Percentiles rank a stretch among this genome's conserved stretches.
phyloP scores from a whole-genome alignment of 2,113 vertebrate species.

The Eretmochelys imbricata region DNA sequence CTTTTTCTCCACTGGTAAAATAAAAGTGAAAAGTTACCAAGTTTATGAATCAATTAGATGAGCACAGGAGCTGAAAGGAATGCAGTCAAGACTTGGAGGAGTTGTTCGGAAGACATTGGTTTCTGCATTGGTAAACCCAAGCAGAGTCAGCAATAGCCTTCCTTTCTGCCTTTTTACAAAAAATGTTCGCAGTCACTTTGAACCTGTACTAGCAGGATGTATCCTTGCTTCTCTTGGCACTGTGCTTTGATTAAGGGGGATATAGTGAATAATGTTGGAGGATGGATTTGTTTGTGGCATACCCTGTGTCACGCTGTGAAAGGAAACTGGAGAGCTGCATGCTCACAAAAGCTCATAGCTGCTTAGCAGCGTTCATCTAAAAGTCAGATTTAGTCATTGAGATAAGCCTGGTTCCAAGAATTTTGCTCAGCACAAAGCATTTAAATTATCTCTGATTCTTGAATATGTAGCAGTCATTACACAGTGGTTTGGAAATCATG shows the following conservation, averaged over 20 bases:
- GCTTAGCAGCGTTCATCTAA: not conserved
- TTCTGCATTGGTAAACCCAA: not conserved
- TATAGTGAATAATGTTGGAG: not conserved
- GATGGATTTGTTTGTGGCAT: not conserved
- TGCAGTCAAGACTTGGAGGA: not conserved
- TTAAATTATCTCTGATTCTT: not conserved
- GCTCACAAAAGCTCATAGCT: not conserved
- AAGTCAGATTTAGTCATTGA: not conserved
- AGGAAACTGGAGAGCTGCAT: not conserved
- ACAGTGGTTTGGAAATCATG: not conserved
- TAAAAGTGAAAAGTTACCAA: not conserved
- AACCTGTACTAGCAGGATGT: not conserved
- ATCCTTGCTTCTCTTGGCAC: not conserved
- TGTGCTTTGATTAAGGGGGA: not conserved
- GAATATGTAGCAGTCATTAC: not conserved
- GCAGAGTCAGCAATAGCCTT: not conserved
- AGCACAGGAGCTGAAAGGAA: not conserved
- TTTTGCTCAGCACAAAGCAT: not conserved
- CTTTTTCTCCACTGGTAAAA: not conserved
- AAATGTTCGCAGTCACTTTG: not conserved
- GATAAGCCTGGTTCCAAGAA: accelerated
- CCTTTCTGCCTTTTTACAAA: not conserved
- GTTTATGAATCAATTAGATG: not conserved
- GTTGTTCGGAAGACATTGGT: not conserved
- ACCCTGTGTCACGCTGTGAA: not conserved